A percentile compares a stretch with the other conserved stretches of the same genome.
Conservation (phyloP, 2,888 invertebrate genomes). For the Catocala sponsa region DNA sequence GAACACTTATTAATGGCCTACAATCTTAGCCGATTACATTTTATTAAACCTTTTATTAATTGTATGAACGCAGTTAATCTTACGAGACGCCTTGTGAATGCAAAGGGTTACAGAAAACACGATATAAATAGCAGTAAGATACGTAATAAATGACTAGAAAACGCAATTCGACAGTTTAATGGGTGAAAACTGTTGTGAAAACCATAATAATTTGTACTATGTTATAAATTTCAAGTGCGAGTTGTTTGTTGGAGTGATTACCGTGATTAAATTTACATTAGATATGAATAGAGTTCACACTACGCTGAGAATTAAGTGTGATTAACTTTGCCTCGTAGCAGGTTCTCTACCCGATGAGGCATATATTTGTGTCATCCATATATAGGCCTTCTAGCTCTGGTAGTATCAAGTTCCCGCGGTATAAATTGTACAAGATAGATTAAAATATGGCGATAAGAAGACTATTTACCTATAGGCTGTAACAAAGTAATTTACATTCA, state of each 20-base stretch:
- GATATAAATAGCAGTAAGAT: constrained; percentile 18
- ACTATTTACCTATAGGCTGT: no score
- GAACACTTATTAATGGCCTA: constrained; percentile 41
- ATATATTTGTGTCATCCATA: no score
- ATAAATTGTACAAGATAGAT: no score
- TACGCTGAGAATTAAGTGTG: no score
- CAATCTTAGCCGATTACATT: constrained; percentile 48
- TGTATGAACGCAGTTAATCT: constrained; percentile 27
- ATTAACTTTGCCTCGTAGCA: no score
- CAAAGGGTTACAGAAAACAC: constrained; percentile 22
- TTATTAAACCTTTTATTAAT: constrained; percentile 41
- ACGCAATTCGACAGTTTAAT: constrained; percentile 15
- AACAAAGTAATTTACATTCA: no score
- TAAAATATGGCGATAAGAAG: not conserved
- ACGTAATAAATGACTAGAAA: constrained; percentile 10
- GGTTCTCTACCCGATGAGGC: no score
- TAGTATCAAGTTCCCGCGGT: no score
- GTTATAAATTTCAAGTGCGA: constrained; percentile 7
- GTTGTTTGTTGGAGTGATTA: constrained; percentile 12
- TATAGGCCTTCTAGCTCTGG: no score
- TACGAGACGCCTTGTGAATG: constrained; percentile 34
- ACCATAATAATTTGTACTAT: not conserved
- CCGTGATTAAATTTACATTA: not conserved
- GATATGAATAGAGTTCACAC: no score
- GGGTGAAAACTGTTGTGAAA: constrained; percentile 13